These are phyloP conservation scores for Porites rus DNA, from an alignment of 92 coral and sea anemone species.

Conservation along the genomic window DNA sequence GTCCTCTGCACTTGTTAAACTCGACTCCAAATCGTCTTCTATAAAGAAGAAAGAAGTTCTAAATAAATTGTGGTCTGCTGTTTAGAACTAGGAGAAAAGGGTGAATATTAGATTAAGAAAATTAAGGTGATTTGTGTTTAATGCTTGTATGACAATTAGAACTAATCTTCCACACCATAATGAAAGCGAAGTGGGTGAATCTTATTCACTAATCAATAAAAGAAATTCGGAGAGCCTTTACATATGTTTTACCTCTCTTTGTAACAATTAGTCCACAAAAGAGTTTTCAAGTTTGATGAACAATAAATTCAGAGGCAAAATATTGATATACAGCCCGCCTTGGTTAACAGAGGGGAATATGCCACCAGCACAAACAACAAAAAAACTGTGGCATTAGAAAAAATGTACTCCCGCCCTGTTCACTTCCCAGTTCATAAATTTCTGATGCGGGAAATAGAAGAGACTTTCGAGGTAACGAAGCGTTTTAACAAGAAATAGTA, in stretches of 20 bases:
- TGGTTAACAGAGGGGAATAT: conserved; percentile 35
- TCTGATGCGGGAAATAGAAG: background rate
- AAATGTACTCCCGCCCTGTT: conserved; percentile 30
- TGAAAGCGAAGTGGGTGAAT: conserved; percentile 24
- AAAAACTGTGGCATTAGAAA: conserved; percentile 26
- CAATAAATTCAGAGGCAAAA: conserved; percentile 35
- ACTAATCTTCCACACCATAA: conserved; percentile 45
- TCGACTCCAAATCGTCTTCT: conserved; percentile 47
- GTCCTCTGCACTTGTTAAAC: conserved; percentile 8
- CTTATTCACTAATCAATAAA: background rate
- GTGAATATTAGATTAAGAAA: conserved; percentile 85
- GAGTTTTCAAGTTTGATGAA: conserved; percentile 7
- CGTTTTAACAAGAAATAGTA: background rate
- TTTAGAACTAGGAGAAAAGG: conserved; percentile 40
- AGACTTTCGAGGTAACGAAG: background rate
- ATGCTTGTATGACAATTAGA: conserved; percentile 75
- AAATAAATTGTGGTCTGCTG: conserved; percentile 48
- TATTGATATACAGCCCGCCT: conserved; percentile 47
- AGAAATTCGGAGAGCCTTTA: background rate
- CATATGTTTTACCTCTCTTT: background rate
- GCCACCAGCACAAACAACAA: conserved; percentile 37
- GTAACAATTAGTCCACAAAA: conserved; percentile 3
- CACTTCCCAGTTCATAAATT: conserved; percentile 19
- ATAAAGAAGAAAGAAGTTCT: conserved; percentile 16
- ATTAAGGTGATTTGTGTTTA: conserved; percentile 84